Conservation (phyloP, 2,888 invertebrate species). For the Scelioninae gen. 1 region DNA sequence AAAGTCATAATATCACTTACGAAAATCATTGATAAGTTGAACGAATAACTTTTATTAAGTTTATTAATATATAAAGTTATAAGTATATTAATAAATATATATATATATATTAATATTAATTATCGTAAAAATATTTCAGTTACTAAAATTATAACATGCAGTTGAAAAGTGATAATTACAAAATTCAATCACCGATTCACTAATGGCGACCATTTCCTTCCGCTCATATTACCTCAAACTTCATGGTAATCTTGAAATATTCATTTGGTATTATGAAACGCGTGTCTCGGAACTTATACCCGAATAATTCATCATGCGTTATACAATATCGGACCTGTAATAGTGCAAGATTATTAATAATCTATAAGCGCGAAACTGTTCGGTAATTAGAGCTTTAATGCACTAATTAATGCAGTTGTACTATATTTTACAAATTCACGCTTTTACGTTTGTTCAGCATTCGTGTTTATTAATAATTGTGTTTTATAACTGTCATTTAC, state of each 20-base stretch:
- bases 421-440: constrained; percentile 26
- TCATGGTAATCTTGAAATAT: constrained; percentile 52
- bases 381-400: constrained; percentile 60
- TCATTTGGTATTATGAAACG: constrained; percentile 61
- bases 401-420: constrained; percentile 53
- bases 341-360: constrained; percentile 61
- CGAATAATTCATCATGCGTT: constrained; percentile 53
- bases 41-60: no score
- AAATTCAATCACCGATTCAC: constrained; percentile 43
- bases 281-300: constrained; percentile 47
- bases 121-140: no score
- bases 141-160: no score
- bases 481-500: constrained; percentile 83
- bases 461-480: constrained; percentile 38
- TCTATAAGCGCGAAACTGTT: constrained; percentile 50
- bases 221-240: constrained; percentile 32
- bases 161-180: constrained; percentile 46
- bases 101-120: no score
- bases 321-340: constrained; percentile 57
- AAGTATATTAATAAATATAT: no score
- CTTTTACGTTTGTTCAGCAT: constrained; percentile 25
- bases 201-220: constrained; percentile 20
- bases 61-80: no score
- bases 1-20: no score
- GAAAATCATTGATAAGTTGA: no score